A percentile compares a stretch with the other conserved stretches of the same genome.
Evolutionary conservation across 1,140 invertebrate genomes (phyloP).

Genomic region (Sycobia sp.): DNA sequence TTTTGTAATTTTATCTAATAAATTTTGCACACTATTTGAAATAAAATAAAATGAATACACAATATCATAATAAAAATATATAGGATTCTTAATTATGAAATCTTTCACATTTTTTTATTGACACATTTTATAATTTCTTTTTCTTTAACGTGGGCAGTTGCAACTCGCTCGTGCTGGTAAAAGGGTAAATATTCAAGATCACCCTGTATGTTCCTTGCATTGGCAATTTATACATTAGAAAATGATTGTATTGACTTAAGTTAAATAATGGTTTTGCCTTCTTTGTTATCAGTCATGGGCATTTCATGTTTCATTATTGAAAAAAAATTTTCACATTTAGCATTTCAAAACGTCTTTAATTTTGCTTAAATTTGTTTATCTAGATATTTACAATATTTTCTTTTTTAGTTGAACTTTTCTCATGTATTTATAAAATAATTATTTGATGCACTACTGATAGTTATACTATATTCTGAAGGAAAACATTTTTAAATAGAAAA

Average conservation of each 20-base stretch:
- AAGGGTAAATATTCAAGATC: conserved; percentile 64
- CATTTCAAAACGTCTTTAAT: too few species aligned
- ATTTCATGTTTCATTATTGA: background rate
- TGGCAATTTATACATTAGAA: conserved; percentile 8
- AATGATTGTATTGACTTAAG: conserved; percentile 3
- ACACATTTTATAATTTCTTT: conserved; percentile 52
- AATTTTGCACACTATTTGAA: background rate
- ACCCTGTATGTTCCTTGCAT: conserved; percentile 37
- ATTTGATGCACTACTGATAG: too few species aligned
- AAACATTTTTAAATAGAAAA: too few species aligned
- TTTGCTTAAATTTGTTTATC: too few species aligned
- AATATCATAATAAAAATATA: background rate
- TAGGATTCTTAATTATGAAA: too few species aligned
- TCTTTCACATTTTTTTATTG: conserved; percentile 35
- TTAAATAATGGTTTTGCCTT: conserved; percentile 18
- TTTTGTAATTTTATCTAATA: background rate
- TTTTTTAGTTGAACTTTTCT: too few species aligned
- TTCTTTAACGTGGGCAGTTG: conserved; percentile 63
- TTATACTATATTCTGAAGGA: too few species aligned
- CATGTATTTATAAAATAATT: too few species aligned
- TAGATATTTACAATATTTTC: too few species aligned
- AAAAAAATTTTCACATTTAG: too few species aligned
- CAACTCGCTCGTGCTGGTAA: conserved; percentile 62
- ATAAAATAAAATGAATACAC: background rate
- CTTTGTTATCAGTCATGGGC: conserved; percentile 22